These are phyloP conservation scores for Acanthosoma haemorrhoidale DNA, from an alignment of 2,888 invertebrate genomes.

Conservation along the genomic window DNA sequence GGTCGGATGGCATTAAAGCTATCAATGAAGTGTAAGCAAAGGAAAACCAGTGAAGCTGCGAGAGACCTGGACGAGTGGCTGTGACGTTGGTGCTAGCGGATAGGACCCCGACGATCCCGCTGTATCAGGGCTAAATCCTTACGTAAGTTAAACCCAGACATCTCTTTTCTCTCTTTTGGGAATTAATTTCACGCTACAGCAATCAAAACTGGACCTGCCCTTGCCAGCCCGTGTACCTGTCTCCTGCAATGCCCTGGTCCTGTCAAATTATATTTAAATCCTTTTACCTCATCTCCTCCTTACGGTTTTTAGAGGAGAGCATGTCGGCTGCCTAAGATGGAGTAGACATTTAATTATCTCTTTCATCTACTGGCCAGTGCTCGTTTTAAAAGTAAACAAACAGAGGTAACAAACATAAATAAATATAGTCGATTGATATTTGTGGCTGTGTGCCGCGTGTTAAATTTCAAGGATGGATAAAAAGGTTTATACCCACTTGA, in stretches of 20 bases:
- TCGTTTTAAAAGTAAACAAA: too few relatives aligned
- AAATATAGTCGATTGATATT: too few relatives aligned
- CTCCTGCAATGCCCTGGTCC: neutral
- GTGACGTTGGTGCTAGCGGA: neutral
- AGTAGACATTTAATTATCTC: neutral
- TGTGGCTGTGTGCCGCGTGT: too few relatives aligned
- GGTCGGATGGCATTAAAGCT: too few relatives aligned
- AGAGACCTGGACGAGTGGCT: neutral
- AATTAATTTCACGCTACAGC: constrained; percentile 14
- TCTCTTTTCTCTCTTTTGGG: neutral
- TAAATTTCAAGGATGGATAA: too few relatives aligned
- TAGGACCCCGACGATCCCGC: neutral
- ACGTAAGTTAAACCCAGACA: neutral
- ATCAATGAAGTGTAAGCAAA: too few relatives aligned
- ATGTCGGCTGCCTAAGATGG: neutral
- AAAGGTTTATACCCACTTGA: too few relatives aligned
- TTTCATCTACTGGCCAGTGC: neutral
- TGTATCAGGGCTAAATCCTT: neutral
- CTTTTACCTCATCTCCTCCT: neutral
- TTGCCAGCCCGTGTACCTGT: neutral
- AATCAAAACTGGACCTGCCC: constrained; percentile 5
- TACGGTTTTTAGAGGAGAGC: neutral
- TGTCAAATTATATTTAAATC: constrained; percentile 20
- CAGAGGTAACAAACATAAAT: too few relatives aligned
- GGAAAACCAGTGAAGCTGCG: too few relatives aligned